A percentile compares a stretch with the other conserved stretches of the same genome.
Evolutionary conservation across 2,888 invertebrate species (phyloP).

Genomic region (Choreutis nemorana): DNA sequence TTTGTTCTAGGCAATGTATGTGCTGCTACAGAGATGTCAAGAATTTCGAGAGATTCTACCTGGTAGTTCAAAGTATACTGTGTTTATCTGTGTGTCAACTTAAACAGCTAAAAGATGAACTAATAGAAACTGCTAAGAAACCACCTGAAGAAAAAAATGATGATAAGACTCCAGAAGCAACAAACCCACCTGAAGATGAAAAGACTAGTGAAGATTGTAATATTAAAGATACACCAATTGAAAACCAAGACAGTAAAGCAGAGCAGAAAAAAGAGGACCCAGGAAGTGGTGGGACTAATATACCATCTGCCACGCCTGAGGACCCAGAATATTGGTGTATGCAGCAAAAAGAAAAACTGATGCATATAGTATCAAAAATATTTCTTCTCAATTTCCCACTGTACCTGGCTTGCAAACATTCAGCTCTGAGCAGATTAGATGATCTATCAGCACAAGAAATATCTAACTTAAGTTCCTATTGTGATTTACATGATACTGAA

Average conservation of each 20-base stretch:
- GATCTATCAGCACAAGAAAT: conserved; percentile 87
- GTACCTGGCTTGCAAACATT: conserved; percentile 87
- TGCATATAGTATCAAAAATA: conserved; percentile 85
- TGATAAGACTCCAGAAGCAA: conserved; percentile 25
- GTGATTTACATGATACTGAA: conserved; percentile 93
- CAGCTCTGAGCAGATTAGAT: conserved; percentile 80
- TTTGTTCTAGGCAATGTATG: conserved; percentile 85
- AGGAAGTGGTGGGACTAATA: conserved; percentile 15
- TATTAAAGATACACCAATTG: conserved; percentile 20
- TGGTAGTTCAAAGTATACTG: conserved; percentile 87
- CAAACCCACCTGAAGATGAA: conserved; percentile 21
- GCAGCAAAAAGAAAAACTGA: conserved; percentile 87
- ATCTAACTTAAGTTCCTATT: conserved; percentile 78
- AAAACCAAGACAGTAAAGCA: conserved; percentile 6
- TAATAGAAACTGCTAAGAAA: conserved; percentile 44
- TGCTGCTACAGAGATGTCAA: conserved; percentile 93
- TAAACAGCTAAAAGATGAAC: conserved; percentile 72
- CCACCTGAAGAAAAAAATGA: conserved; percentile 29
- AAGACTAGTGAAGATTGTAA: conserved; percentile 22
- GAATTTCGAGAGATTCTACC: conserved; percentile 90
- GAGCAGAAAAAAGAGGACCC: conserved; percentile 8
- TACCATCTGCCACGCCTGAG: conserved; percentile 23
- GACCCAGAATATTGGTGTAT: conserved; percentile 72
- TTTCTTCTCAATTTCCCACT: conserved; percentile 91
- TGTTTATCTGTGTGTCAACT: conserved; percentile 84